A percentile compares a stretch with the other conserved stretches of the same genome.
Conservation (phyloP, 2,888 invertebrate genomes). For the Epirrhoe tristata region DNA sequence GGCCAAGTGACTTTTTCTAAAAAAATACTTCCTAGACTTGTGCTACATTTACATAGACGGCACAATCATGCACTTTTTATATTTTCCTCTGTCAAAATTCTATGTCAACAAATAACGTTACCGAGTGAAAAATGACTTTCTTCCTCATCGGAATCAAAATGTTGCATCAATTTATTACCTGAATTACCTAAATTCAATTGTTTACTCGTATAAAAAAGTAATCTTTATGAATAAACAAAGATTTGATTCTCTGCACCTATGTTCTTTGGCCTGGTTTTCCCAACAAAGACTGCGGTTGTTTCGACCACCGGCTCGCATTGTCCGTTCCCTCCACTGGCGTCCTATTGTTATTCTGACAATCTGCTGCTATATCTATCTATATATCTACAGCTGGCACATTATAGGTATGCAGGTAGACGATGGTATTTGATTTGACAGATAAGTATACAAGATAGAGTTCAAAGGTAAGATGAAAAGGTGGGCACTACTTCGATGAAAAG, state of each 20-base stretch:
- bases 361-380: conserved; percentile 49
- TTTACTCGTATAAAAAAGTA: too few relatives aligned
- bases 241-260: conserved; percentile 37
- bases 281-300: conserved; percentile 76
- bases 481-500: neutral
- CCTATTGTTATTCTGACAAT: conserved; percentile 78
- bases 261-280: conserved; percentile 57
- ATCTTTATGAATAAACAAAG: neutral
- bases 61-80: too few relatives aligned
- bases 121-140: too few relatives aligned
- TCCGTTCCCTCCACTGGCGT: conserved; percentile 58
- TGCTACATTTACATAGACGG: too few relatives aligned
- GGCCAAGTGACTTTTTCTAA: too few relatives aligned
- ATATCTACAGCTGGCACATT: neutral
- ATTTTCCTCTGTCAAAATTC: too few relatives aligned
- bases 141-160: too few relatives aligned
- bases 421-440: conserved; percentile 8
- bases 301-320: conserved; percentile 75
- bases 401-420: conserved; percentile 20
- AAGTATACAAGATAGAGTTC: neutral
- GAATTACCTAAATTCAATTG: too few relatives aligned
- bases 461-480: neutral
- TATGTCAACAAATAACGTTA: too few relatives aligned
- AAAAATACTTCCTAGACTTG: too few relatives aligned
- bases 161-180: too few relatives aligned